Evolutionary conservation across 2,113 vertebrate species (phyloP), one percentile per base, ranked within the genome.

Genomic region (Acrocephalus arundinaceus): DNA sequence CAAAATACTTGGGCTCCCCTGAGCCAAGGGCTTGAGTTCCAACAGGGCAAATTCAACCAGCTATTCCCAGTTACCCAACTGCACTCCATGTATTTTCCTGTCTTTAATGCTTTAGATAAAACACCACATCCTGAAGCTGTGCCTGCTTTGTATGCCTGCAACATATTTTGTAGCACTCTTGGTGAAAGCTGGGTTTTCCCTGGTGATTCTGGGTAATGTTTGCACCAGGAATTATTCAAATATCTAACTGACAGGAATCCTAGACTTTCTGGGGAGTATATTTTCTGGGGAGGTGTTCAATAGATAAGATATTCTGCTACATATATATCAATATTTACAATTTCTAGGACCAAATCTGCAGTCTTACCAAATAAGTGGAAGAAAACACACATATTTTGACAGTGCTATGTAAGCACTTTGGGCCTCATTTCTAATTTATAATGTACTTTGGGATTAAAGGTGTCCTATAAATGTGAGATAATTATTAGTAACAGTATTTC

Each of bases 391-490:
- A 16, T 81, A 94, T 74, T 92, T 90, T 84, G 79, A 89, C 58
- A 81, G 70, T 72, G 54, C 24, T 88, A 49, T 77, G 63, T 45
- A 93, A 73, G 79, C 73, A 81, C 59, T 62, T 86, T 8, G 66
- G 68, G 18, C 66, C 31, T 81, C 2, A 6, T 52, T 57, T 88
- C 30, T 84, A 68, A 90, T 85, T 93, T 95, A 46, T 57, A 68
- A 86, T 78, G 52, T 78, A 72, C 55, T 96, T 94, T 94, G 90
- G 85, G 90, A 91, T 81, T 96, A 95, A 92, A 96, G 35, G 52
- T 88, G 68, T 74, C 76, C 22, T 75, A 61, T 58, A 93, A 92
- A 93, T 39, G 20, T 49, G 89, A 88, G 48, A 92, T 89, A 81
- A 80, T 91, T 90, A 63, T 90, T 92, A 84, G 78, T 59, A 94